Base-by-base conservation (phyloP, 2,888 invertebrate genomes). In the Noctua pronuba region DNA sequence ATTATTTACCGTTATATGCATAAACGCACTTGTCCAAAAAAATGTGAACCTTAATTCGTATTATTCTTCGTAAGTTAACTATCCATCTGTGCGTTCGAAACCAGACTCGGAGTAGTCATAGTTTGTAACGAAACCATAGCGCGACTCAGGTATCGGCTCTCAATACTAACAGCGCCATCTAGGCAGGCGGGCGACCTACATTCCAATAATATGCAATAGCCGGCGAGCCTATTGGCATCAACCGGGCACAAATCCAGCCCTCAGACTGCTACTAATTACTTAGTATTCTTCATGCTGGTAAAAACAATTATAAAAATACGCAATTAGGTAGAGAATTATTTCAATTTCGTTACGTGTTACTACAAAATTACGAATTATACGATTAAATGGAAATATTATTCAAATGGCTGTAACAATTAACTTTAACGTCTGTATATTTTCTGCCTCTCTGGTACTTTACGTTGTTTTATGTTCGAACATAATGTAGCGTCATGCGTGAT, bases 311-410 rank as follows among this genome's bases (percentile, higher is more conserved):
- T 21, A 64, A 64, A n/a, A 18, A 64, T 58, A 41, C 52, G 72
- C 24, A 71, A 58, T 72, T 58, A 58, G 21, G 64, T 66, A 74
- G 58, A 72, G 0, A 41, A 75, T 41, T 31, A 64, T 44, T 41
- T 35, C 44, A 66, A 21, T 73, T 52, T 58, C 5, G 62, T 65
- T 74, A 75, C 52, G 67, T 75, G 58, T 38, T 52, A 3, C 44
- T 10, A 74, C 18, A 49, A 67, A 44, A 79, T 68, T 55, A 77
- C 52, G 13, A 80, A 69, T 44, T 65, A 72, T 49, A 58, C n/a
- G 67, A 73, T 70, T 35, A 62, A 77, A 77, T 84, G 64, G 72
- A 70, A 62, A 75, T 73, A 73, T 70, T 81, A 84, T 84, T 84
- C 84, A 84, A 73, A 84, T 75, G 35, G 35, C 41, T 75, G 38